Base-by-base conservation (phyloP, 2,888 invertebrate species). In the Trisateles emortualis region DNA sequence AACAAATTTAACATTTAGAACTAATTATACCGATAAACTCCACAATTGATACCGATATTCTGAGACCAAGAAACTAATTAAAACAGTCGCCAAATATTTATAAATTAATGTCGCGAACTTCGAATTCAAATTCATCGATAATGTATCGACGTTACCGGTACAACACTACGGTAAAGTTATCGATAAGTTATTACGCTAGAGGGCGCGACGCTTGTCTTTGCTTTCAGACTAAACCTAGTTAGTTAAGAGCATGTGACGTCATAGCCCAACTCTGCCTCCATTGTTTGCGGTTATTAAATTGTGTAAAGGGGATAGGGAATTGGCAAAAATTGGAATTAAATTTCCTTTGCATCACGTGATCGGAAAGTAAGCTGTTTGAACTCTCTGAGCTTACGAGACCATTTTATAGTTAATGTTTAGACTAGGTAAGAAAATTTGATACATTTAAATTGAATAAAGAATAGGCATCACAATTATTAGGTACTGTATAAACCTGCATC, bases 161-260 rank as follows among this genome's bases (percentile, higher is more conserved):
- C 59, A 40, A 11, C 66, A 47, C 50, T 55, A 59, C 48, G 57
- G 47, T 45, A 38, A 60, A 68, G 59, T 78, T 76, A 59, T 73
- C 78, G 73, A 77, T 78, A 78, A 80, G 69, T 78, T 78, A 79
- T 79, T 74, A 73, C 60, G 51, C 70, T 49, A 47, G 52, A 61
- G 69, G 65, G 56, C 45, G 55, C 61, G 46, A 48, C 48, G 68
- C 74, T 68, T 74, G 76, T 79, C 79, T 78, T 74, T 79, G 77
- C 79, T 77, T 73, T 76, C 62, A 72, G 60, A 68, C 64, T 59
- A 76, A 84, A 84, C 74, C 77, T 73, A 67, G 79, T 83, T 85
- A 81, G 74, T 59, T 72, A 68, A 65, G 71, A 63, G 62, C 60
- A 68, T 70, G 65, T 73, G 76, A 78, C 76, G 79, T 81, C 78